phyloP scores from a whole-genome alignment of 1,140 invertebrate species.

The Ptiloglossa arizonensis region DNA sequence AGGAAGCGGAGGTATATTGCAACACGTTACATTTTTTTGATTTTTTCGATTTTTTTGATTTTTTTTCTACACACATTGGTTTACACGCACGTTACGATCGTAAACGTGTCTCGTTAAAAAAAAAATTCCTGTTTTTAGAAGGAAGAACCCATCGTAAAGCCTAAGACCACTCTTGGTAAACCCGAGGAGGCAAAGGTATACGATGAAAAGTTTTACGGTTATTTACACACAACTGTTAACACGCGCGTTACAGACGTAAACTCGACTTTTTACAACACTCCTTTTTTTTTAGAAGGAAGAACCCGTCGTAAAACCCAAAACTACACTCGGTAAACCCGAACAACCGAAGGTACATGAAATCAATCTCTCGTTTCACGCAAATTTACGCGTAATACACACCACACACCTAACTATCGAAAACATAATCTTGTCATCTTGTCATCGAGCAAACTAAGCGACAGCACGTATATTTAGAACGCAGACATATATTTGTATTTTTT shows the following conservation, averaged over 20 bases:
- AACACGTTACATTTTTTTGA: background rate
- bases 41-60: background rate
- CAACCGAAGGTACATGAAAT: constrained; percentile 68
- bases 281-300: constrained; percentile 64
- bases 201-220: constrained; percentile 11
- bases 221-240: too few relatives aligned
- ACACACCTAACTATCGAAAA: background rate
- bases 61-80: background rate
- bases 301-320: constrained; percentile 42
- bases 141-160: constrained; percentile 51
- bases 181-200: constrained; percentile 71
- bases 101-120: background rate
- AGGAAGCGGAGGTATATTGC: constrained; percentile 72
- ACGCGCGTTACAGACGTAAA: background rate
- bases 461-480: background rate
- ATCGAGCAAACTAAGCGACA: background rate
- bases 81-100: background rate
- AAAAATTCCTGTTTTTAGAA: constrained; percentile 60
- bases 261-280: background rate
- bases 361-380: background rate
- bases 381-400: background rate
- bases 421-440: background rate
- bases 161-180: constrained; percentile 59
- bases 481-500: background rate
- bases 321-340: constrained; percentile 65